A percentile compares a stretch with the other conserved stretches of the same genome.
phyloP scores from a whole-genome alignment of 2,113 vertebrate genomes.

The Mustela nigripes region DNA sequence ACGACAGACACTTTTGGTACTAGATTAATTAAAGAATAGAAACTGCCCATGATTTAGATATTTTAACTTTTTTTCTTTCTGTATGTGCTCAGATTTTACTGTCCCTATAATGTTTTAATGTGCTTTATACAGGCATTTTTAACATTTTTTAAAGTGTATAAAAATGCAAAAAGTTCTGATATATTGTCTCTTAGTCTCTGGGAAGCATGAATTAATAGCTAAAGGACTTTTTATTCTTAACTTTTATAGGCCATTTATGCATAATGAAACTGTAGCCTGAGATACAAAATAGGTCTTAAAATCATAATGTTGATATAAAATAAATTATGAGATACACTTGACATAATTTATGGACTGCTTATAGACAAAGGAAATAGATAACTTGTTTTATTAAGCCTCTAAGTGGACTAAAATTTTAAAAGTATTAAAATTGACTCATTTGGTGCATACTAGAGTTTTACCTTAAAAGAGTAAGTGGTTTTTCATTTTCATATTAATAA shows the following conservation, averaged over 20 bases:
- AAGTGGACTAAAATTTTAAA: background rate
- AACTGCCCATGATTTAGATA: background rate
- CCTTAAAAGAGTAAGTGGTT: background rate
- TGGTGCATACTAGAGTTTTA: conserved; percentile 27
- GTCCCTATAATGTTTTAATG: background rate
- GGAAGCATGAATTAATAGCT: conserved; percentile 21
- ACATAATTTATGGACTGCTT: conserved; percentile 40
- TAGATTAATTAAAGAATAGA: background rate
- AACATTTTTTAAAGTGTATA: background rate
- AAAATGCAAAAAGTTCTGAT: background rate
- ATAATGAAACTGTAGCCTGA: background rate
- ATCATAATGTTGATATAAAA: conserved; percentile 50
- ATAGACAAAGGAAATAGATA: background rate
- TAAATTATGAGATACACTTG: conserved; percentile 11
- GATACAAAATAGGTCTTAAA: conserved; percentile 57
- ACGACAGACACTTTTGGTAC: background rate
- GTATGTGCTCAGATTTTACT: background rate
- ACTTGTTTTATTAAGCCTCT: background rate
- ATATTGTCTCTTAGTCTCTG: background rate
- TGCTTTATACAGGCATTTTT: background rate
- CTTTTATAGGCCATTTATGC: background rate
- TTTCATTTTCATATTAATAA: background rate
- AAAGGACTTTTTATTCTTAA: background rate
- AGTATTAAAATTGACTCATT: background rate
- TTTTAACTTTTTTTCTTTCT: background rate